Evolutionary conservation across 2,113 vertebrate genomes (phyloP).

Genomic region (Caretta caretta): DNA sequence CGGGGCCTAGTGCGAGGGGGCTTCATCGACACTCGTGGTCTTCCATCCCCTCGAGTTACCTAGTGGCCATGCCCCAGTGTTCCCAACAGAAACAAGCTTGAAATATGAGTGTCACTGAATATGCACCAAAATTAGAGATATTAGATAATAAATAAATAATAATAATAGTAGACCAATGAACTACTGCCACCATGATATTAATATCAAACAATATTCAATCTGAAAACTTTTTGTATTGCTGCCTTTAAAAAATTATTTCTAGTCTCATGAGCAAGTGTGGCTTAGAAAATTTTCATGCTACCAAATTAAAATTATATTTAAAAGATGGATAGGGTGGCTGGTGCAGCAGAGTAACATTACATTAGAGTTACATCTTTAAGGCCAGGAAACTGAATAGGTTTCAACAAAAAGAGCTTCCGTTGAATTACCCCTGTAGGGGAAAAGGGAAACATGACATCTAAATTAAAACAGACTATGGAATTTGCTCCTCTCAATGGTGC

Average conservation of each 20-base stretch:
- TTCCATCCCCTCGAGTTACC: too few species aligned
- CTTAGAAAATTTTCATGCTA: neutral
- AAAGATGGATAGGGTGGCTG: accelerated
- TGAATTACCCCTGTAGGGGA: accelerated
- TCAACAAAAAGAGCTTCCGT: neutral
- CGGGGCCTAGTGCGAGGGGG: too few species aligned
- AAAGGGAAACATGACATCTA: neutral
- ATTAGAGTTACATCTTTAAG: neutral
- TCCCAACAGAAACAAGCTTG: neutral
- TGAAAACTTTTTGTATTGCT: neutral
- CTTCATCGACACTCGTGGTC: too few species aligned
- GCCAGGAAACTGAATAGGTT: neutral
- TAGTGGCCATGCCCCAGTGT: too few species aligned
- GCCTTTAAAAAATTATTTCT: neutral
- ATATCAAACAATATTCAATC: neutral
- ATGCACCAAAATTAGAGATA: neutral
- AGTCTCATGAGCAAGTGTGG: neutral
- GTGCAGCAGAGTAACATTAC: neutral
- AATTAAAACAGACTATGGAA: neutral
- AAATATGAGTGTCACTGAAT: neutral
- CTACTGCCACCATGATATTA: neutral
- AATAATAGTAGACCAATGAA: neutral
- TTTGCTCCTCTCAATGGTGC: neutral
- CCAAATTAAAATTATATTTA: neutral
- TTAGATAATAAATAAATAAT: neutral